These are phyloP conservation scores for Oxytorus armatus DNA, from an alignment of 2,888 invertebrate species.

Conservation along the genomic window DNA sequence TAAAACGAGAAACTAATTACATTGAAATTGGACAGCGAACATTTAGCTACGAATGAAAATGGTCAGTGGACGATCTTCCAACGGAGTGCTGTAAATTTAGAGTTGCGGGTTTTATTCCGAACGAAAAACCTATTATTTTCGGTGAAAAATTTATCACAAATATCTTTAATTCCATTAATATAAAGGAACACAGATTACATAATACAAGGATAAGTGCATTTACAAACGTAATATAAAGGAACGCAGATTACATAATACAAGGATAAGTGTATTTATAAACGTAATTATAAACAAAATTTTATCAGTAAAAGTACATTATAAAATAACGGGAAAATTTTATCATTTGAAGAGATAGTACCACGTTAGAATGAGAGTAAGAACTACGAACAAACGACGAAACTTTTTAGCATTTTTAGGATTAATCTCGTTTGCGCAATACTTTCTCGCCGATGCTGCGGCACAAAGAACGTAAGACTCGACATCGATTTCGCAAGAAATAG, in stretches of 20 bases:
- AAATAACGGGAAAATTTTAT: background rate
- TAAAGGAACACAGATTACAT: no score
- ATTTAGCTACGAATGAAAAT: no score
- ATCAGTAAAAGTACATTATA: background rate
- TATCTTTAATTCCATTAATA: no score
- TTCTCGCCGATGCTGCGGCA: constrained; percentile 76
- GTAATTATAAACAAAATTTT: background rate
- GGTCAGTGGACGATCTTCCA: no score
- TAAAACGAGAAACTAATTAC: constrained; percentile 13
- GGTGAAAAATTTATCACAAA: no score
- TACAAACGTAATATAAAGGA: no score
- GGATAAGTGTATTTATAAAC: background rate
- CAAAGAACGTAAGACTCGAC: constrained; percentile 79
- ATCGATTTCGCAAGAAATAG: constrained; percentile 76
- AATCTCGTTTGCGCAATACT: constrained; percentile 75
- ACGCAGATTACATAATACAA: no score
- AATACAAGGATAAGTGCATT: no score
- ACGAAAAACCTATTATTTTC: no score
- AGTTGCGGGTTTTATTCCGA: no score
- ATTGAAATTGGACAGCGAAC: background rate
- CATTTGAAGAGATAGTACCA: constrained; percentile 48
- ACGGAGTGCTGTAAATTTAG: no score
- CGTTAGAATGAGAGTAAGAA: constrained; percentile 19
- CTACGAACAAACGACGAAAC: constrained; percentile 67
- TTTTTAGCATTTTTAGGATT: constrained; percentile 71